These are phyloP conservation scores for Hucho hucho DNA, from an alignment of 2,113 vertebrate genomes.

Conservation along the genomic window DNA sequence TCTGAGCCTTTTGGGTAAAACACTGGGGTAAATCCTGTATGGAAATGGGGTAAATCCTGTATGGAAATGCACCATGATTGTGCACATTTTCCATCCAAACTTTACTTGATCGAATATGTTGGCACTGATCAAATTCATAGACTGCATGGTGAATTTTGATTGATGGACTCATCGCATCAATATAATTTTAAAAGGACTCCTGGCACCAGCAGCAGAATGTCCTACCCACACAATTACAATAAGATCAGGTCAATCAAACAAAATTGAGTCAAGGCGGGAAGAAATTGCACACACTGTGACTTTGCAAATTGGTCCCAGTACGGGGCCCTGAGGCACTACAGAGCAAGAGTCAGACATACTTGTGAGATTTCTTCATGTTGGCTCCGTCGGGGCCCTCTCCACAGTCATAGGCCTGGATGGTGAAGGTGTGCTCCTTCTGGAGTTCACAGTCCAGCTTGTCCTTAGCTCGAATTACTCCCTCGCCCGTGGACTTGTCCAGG, in stretches of 20 bases:
- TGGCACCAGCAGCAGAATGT: neutral
- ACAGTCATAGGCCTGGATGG: constrained; percentile 96
- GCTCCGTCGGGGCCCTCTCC: constrained; percentile 89
- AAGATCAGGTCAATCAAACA: neutral
- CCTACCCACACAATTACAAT: neutral
- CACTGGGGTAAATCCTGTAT: no score
- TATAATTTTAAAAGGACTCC: neutral
- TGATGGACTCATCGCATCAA: neutral
- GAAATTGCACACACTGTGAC: neutral
- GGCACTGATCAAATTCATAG: neutral
- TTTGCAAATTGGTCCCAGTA: neutral
- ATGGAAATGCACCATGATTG: no score
- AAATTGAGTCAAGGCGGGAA: neutral
- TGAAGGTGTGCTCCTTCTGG: constrained; percentile 95
- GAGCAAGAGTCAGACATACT: constrained; percentile 77
- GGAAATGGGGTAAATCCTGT: no score
- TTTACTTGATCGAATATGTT: neutral
- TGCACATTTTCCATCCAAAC: no score
- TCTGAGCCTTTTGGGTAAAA: no score
- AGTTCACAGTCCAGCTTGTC: constrained; percentile 95
- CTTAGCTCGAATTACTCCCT: constrained; percentile 89
- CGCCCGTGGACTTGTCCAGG: constrained; percentile 95
- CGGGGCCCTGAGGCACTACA: neutral
- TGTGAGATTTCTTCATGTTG: constrained; percentile 93
- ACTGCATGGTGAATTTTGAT: neutral